A percentile compares a stretch with the other conserved stretches of the same genome.
Conservation (phyloP, 2,797 vertebrate species). For the Leuciscus waleckii region DNA sequence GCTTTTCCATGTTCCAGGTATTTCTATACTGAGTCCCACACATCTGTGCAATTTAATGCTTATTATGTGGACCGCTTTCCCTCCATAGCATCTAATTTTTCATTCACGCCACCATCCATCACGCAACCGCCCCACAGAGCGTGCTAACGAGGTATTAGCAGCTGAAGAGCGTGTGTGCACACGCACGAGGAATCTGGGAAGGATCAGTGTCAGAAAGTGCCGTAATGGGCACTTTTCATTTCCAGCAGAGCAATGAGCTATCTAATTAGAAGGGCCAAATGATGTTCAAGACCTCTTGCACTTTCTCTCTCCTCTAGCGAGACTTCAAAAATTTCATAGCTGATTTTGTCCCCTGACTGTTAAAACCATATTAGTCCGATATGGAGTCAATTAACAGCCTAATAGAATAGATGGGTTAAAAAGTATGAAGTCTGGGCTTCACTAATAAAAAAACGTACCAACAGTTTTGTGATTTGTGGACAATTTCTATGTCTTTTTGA, state of each 20-base stretch:
- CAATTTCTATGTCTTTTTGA: neutral
- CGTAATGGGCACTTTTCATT: slow-evolving; percentile 39
- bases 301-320: slow-evolving; percentile 25
- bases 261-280: slow-evolving; percentile 42
- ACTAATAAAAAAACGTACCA: neutral
- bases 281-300: slow-evolving; percentile 33
- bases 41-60: slow-evolving; percentile 13
- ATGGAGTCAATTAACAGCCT: slow-evolving; percentile 33
- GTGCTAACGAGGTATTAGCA: slow-evolving; percentile 60
- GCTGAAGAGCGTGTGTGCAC: slow-evolving; percentile 25
- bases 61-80: slow-evolving; percentile 53
- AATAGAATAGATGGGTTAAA: slow-evolving; percentile 13
- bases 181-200: neutral
- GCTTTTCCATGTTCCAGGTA: neutral
- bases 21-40: slow-evolving; percentile 1
- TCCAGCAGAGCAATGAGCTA: slow-evolving; percentile 23
- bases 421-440: neutral
- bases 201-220: slow-evolving; percentile 20
- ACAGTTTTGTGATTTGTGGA: neutral
- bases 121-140: slow-evolving; percentile 57
- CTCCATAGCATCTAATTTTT: slow-evolving; percentile 72
- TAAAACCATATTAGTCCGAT: slow-evolving; percentile 2
- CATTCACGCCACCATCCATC: slow-evolving; percentile 75
- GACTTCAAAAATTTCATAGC: slow-evolving; percentile 14
- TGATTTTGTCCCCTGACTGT: slow-evolving; percentile 11